A percentile compares a stretch with the other conserved stretches of the same genome.
Evolutionary conservation across 2,797 vertebrate genomes (phyloP).

Genomic region (Catostomus latipinnis): DNA sequence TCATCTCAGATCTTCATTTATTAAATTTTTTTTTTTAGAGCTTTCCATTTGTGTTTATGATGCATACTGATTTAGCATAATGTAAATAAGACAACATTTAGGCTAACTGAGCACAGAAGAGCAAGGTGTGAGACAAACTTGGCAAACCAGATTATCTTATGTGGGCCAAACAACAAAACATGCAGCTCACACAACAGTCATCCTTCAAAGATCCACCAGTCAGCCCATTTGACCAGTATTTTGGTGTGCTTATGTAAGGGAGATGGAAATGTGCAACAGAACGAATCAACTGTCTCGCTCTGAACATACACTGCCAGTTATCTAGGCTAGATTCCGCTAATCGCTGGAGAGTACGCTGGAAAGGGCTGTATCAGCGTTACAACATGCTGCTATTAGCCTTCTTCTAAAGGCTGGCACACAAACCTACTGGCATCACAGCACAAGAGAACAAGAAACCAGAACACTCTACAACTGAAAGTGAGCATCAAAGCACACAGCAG

Average conservation of each 20-base stretch:
- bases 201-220: not conserved
- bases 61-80: too few relatives aligned
- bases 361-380: slow-evolving; percentile 26
- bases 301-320: slow-evolving; percentile 18
- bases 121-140: not conserved
- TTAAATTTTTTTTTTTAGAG: not conserved
- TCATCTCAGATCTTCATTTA: not conserved
- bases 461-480: not conserved
- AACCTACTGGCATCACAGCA: not conserved
- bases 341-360: not conserved
- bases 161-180: too few relatives aligned
- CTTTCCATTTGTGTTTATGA: not conserved
- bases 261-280: slow-evolving; percentile 18
- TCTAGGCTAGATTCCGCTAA: slow-evolving; percentile 38
- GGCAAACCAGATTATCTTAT: not conserved
- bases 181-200: not conserved
- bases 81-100: too few relatives aligned
- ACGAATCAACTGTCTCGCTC: slow-evolving; percentile 19
- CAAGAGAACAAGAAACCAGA: slow-evolving; percentile 7
- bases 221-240: not conserved
- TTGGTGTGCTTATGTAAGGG: slow-evolving; percentile 2
- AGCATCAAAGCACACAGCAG: not conserved
- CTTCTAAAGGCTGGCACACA: slow-evolving; percentile 21
- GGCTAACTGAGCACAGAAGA: not conserved
- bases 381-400: slow-evolving; percentile 25